phyloP scores from a whole-genome alignment of 1,140 invertebrate species.

The Hermatobates lingyangjiaoensis region DNA sequence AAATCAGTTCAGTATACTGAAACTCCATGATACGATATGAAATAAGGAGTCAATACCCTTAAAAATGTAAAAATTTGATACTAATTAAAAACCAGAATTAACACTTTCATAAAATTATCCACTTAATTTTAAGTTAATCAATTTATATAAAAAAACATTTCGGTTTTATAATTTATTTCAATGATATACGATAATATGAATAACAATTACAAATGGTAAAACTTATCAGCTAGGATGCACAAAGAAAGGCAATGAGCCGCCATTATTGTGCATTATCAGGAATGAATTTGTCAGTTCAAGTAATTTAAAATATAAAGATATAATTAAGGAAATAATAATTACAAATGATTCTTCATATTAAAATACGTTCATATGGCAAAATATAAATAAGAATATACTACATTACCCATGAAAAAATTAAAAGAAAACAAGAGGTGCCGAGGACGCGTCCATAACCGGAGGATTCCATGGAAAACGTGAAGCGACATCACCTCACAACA shows the following conservation, averaged over 20 bases:
- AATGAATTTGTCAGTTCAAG: background rate
- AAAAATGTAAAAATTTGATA: too few relatives aligned
- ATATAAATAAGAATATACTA: background rate
- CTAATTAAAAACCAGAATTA: too few relatives aligned
- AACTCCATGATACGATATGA: too few relatives aligned
- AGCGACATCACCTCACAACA: constrained; percentile 3
- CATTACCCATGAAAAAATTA: background rate
- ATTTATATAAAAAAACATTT: too few relatives aligned
- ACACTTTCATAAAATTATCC: too few relatives aligned
- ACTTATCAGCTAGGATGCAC: background rate
- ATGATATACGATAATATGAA: too few relatives aligned
- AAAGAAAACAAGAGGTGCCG: background rate
- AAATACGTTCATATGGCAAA: too few relatives aligned
- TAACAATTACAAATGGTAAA: background rate
- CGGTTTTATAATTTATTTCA: too few relatives aligned
- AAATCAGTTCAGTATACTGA: too few relatives aligned
- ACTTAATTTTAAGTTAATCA: too few relatives aligned
- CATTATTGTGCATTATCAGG: background rate
- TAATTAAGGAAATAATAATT: background rate
- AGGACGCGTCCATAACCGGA: background rate
- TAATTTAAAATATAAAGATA: background rate
- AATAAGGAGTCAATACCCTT: too few relatives aligned
- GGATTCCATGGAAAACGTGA: constrained; percentile 4
- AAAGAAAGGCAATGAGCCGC: background rate
- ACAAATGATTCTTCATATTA: too few relatives aligned